Evolutionary conservation across 2,888 invertebrate species (phyloP).

Genomic region (Pseudococcus viburni): DNA sequence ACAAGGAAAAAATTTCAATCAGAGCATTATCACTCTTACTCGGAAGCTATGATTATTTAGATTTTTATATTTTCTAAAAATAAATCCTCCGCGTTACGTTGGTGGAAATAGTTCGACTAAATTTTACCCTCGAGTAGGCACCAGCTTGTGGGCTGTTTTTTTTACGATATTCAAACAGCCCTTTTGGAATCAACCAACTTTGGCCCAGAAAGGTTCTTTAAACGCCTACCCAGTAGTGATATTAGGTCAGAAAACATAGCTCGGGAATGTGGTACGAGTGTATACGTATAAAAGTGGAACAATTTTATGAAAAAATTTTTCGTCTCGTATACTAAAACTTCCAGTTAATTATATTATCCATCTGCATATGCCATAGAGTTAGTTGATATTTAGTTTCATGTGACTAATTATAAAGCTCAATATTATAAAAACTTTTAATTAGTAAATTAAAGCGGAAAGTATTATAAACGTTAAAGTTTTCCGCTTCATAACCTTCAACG

Average conservation of each 20-base stretch:
- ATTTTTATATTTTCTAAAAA: background rate
- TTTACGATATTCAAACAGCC: constrained; percentile 21
- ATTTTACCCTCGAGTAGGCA: constrained; percentile 21
- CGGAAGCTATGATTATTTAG: background rate
- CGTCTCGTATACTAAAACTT: constrained; percentile 37
- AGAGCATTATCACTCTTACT: background rate
- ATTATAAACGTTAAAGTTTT: constrained; percentile 58
- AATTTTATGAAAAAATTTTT: constrained; percentile 33
- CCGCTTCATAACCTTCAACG: constrained; percentile 56
- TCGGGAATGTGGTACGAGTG: background rate
- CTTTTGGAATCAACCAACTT: background rate
- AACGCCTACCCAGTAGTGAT: background rate
- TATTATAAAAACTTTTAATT: constrained; percentile 58
- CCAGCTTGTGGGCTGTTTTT: constrained; percentile 1
- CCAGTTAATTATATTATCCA: constrained; percentile 51
- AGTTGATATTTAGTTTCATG: constrained; percentile 57
- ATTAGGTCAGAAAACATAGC: constrained; percentile 5
- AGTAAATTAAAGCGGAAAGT: constrained; percentile 58
- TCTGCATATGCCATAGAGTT: constrained; percentile 51
- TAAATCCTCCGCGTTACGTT: background rate
- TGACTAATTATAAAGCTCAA: constrained; percentile 56
- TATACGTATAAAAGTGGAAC: background rate
- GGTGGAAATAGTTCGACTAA: background rate
- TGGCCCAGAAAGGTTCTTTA: background rate
- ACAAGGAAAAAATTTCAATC: constrained; percentile 20